These are phyloP conservation scores for Caenorhabditis sp. DNA, from an alignment of 2,888 invertebrate species.

Conservation along the genomic window DNA sequence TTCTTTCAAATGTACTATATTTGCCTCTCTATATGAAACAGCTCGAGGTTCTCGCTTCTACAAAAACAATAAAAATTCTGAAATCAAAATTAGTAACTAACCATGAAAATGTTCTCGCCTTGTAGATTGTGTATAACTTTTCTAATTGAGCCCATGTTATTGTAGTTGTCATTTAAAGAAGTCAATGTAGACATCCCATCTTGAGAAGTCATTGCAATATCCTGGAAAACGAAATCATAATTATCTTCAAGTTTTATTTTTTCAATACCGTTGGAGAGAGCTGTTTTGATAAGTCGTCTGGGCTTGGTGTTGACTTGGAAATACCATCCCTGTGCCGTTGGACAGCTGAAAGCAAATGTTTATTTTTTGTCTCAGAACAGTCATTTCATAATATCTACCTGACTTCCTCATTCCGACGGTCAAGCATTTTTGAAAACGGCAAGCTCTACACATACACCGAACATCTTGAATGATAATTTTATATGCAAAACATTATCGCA, in stretches of 20 bases:
- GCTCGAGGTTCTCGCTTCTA: conserved; percentile 41
- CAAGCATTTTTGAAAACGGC: conserved; percentile 61
- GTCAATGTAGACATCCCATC: conserved; percentile 36
- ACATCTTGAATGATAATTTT: conserved; percentile 53
- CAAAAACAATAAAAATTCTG: neutral
- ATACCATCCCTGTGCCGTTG: conserved; percentile 43
- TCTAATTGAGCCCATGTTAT: conserved; percentile 28
- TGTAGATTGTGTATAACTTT: conserved; percentile 38
- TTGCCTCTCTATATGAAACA: conserved; percentile 46
- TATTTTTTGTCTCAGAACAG: too few relatives aligned
- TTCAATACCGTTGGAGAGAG: neutral
- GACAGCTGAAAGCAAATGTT: conserved; percentile 40
- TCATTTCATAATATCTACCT: conserved; percentile 43
- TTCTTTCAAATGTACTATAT: conserved; percentile 42
- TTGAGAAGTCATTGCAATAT: neutral
- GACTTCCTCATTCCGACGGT: conserved; percentile 65
- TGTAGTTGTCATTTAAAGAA: conserved; percentile 36
- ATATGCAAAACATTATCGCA: neutral
- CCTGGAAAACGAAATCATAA: conserved; percentile 22
- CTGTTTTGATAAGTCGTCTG: neutral
- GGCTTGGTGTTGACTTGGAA: neutral
- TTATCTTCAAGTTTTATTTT: neutral
- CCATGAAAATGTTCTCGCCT: conserved; percentile 36
- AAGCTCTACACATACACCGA: conserved; percentile 66
- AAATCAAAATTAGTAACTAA: conserved; percentile 12